Evolutionary conservation across 2,113 vertebrate genomes (phyloP), one percentile per base, ranked within the genome.

Genomic region (Percopsis transmontana): DNA sequence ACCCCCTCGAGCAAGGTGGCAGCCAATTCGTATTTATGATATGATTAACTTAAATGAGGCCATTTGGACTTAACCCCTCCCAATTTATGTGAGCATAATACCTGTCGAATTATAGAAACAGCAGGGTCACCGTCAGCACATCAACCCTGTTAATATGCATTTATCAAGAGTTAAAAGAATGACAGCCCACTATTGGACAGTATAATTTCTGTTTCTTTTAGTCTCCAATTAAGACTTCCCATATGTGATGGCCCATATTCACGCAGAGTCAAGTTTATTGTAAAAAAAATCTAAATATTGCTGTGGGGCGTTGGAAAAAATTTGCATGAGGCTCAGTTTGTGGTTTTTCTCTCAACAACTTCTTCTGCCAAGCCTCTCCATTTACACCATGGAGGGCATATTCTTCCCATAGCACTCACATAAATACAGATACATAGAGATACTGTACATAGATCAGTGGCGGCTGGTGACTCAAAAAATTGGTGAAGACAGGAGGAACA

Each of bases 61-160:
- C 42, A 63, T 82, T 80, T 87, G 88, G 68, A 67, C 80, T 87
- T 90, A 86, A 91, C 92, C 84, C 79, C 73, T 42, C 62, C 68
- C 85, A 76, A 91, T 88, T 87, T 91, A 83, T 76, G 79, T 64
- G 66, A 55, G 73, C 65, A 50, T 54, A 79, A 83, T 76, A 89
- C 72, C 71, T 84, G 84, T 59, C 77, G 71, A 85, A 85, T 88
- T 68, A 91, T 76, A 64, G 73, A 77, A 88, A 82, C 83, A 90
- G 88, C 88, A 81, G 85, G 82, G 81, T 71, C 77, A 65, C 76
- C 72, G 79, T 88, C 85, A 80, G 84, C 74, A 77, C 62, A 86
- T 80, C 86, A 81, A 83, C 73, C 53, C 60, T 62, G 67, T 86
- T 84, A 82, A 78, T 75, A 82, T 78, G 66, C 80, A 70, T 74